These are phyloP conservation scores for Thera britannica DNA, from an alignment of 2,888 invertebrate genomes.

Conservation along the genomic window DNA sequence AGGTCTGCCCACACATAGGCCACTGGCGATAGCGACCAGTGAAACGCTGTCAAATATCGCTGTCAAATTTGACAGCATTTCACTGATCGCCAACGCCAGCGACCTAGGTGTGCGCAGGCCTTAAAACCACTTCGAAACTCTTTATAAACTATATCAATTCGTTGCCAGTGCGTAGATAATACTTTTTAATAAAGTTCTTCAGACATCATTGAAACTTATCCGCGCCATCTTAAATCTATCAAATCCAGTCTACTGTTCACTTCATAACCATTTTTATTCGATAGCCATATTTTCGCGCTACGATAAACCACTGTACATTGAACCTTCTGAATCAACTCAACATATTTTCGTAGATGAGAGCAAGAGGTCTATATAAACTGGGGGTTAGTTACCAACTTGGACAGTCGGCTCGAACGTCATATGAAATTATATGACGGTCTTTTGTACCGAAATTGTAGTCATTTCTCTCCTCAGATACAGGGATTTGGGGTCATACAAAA, in stretches of 20 bases:
- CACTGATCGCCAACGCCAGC: too few species aligned
- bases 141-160: neutral
- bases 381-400: constrained; percentile 36
- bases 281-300: constrained; percentile 22
- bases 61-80: too few species aligned
- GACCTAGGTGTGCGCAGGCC: too few species aligned
- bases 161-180: neutral
- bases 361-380: constrained; percentile 41
- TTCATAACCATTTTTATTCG: constrained; percentile 28
- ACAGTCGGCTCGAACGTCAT: constrained; percentile 44
- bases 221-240: constrained; percentile 14
- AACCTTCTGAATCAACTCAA: constrained; percentile 17
- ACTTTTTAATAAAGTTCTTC: constrained; percentile 5
- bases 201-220: constrained; percentile 6
- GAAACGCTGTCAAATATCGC: too few species aligned
- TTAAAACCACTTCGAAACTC: neutral
- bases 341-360: constrained; percentile 19
- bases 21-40: too few species aligned
- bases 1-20: too few species aligned
- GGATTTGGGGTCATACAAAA: constrained; percentile 23
- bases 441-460: constrained; percentile 55
- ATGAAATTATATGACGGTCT: constrained; percentile 53
- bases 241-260: constrained; percentile 15
- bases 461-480: constrained; percentile 47
- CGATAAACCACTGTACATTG: constrained; percentile 23